Evolutionary conservation across 2,113 vertebrate species (phyloP).

Genomic region (Actinemys pallida): DNA sequence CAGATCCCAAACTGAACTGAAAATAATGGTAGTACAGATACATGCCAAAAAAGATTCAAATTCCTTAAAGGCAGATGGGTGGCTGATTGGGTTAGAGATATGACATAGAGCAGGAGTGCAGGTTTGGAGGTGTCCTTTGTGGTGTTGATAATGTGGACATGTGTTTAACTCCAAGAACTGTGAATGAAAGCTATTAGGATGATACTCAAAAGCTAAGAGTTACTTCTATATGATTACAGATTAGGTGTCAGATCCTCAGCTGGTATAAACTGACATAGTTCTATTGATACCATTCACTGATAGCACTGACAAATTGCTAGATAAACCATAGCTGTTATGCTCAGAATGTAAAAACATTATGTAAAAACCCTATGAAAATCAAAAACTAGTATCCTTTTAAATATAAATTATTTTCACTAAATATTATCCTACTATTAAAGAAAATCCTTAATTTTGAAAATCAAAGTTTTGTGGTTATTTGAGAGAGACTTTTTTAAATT

Average conservation of each 20-base stretch:
- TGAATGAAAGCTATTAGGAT: not conserved
- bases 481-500: not conserved
- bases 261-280: not conserved
- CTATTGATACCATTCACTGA: not conserved
- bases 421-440: not conserved
- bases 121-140: not conserved
- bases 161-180: not conserved
- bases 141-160: not conserved
- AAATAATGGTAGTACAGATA: not conserved
- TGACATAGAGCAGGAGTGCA: not conserved
- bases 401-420: not conserved
- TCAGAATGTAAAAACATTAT: not conserved
- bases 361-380: rapidly evolving
- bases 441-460: not conserved
- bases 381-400: not conserved
- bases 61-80: not conserved
- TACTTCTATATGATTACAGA: not conserved
- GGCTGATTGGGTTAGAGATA: not conserved
- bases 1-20: not conserved
- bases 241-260: not conserved
- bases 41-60: not conserved
- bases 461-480: not conserved
- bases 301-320: not conserved
- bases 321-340: rapidly evolving
- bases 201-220: not conserved